Percentiles rank a stretch among this genome's conserved stretches.
Evolutionary conservation across 2,113 vertebrate genomes (phyloP).

Genomic region (Melanerpes formicivorus): DNA sequence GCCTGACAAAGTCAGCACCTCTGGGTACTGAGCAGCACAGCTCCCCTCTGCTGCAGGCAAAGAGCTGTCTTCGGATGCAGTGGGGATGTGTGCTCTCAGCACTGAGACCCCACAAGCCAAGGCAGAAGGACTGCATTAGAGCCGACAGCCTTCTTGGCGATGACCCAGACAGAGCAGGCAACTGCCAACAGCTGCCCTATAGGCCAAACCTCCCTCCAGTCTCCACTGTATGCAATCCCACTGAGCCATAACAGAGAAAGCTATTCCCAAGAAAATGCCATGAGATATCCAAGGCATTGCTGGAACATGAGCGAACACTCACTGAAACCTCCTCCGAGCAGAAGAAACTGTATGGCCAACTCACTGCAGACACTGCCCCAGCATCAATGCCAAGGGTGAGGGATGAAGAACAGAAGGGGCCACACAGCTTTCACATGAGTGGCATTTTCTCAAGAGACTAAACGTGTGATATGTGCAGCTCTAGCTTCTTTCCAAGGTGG

Average conservation of each 20-base stretch:
- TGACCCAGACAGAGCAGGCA: background rate
- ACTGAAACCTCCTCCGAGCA: background rate
- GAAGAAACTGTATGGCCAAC: background rate
- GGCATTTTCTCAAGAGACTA: background rate
- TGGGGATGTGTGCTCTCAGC: rapidly evolving
- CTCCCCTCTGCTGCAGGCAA: background rate
- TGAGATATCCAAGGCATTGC: background rate
- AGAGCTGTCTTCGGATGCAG: background rate
- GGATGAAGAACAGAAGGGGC: background rate
- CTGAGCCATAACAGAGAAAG: background rate
- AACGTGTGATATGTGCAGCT: background rate
- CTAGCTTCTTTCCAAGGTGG: background rate
- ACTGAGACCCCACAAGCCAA: background rate
- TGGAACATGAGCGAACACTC: background rate
- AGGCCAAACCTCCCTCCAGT: background rate
- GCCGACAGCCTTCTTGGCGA: background rate
- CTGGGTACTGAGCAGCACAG: background rate
- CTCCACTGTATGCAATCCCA: background rate
- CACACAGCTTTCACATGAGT: rapidly evolving
- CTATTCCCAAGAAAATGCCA: background rate
- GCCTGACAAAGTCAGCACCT: background rate
- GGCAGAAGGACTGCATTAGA: background rate
- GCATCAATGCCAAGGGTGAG: background rate
- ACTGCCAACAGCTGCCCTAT: background rate
- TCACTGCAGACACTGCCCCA: background rate